phyloP scores from a whole-genome alignment of 2,113 vertebrate genomes.

The Tiliqua scincoides region DNA sequence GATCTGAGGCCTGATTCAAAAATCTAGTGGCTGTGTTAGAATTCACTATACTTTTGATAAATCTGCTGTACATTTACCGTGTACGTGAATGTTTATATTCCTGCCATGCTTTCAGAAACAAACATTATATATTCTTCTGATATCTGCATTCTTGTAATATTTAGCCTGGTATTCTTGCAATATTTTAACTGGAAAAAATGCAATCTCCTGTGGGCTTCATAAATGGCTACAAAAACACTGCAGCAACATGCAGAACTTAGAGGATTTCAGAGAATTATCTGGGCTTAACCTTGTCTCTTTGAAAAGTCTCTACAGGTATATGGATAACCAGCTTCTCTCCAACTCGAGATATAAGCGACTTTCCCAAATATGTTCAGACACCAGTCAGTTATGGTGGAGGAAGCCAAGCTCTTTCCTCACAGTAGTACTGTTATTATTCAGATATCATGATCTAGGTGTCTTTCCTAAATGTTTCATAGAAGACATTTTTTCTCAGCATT shows the following conservation, averaged over 20 bases:
- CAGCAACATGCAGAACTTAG: neutral
- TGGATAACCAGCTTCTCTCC: neutral
- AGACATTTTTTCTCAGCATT: too few relatives aligned
- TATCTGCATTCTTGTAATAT: slow-evolving; percentile 11
- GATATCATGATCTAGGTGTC: too few relatives aligned
- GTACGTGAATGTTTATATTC: neutral
- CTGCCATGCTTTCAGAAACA: neutral
- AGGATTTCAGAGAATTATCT: slow-evolving; percentile 3
- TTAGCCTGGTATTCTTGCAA: neutral
- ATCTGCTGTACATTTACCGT: neutral
- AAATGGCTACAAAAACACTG: neutral
- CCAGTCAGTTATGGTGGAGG: neutral
- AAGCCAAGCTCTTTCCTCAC: neutral
- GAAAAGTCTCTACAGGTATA: neutral
- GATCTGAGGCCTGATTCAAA: neutral
- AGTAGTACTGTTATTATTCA: too few relatives aligned
- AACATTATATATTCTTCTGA: neutral
- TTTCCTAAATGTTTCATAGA: too few relatives aligned
- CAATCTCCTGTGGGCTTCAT: neutral
- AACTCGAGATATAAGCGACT: neutral
- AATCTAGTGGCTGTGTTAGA: neutral
- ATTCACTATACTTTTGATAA: neutral
- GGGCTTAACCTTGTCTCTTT: neutral
- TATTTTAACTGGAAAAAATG: neutral
- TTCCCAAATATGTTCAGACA: neutral